A percentile compares a stretch with the other conserved stretches of the same genome.
Conservation (phyloP, 1,140 invertebrate species). For the Ostrea denselamellosa region DNA sequence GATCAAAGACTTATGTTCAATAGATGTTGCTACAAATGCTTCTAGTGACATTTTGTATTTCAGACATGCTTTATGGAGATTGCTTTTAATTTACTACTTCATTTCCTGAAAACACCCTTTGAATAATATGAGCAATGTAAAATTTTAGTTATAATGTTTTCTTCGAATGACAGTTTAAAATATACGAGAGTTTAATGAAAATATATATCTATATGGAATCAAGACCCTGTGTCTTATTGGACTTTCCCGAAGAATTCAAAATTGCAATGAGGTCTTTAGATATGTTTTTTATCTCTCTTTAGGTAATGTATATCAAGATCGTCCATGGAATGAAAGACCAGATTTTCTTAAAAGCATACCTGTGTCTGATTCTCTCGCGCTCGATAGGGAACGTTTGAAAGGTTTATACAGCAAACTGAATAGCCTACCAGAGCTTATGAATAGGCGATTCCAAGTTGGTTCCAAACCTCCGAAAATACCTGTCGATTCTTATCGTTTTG, state of each 20-base stretch:
- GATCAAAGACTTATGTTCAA: constrained; percentile 17
- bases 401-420: constrained; percentile 33
- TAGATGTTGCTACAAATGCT: neutral
- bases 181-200: no score
- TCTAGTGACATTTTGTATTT: neutral
- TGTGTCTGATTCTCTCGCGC: neutral
- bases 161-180: no score
- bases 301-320: neutral
- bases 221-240: no score
- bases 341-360: neutral
- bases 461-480: constrained; percentile 21
- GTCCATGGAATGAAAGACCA: neutral
- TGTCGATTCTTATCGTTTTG: neutral
- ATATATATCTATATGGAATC: no score
- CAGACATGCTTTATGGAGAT: neutral
- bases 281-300: neutral
- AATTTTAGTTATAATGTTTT: no score
- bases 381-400: neutral
- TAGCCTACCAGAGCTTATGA: constrained; percentile 19
- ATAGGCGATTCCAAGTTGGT: constrained; percentile 28
- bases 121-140: no score
- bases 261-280: neutral
- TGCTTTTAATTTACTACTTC: neutral
- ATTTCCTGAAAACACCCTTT: neutral
- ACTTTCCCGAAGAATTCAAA: no score